Percentiles rank a stretch among this genome's conserved stretches.
phyloP scores from a whole-genome alignment of 92 coral and sea anemone species.

The Umimayanthus kanabou region DNA sequence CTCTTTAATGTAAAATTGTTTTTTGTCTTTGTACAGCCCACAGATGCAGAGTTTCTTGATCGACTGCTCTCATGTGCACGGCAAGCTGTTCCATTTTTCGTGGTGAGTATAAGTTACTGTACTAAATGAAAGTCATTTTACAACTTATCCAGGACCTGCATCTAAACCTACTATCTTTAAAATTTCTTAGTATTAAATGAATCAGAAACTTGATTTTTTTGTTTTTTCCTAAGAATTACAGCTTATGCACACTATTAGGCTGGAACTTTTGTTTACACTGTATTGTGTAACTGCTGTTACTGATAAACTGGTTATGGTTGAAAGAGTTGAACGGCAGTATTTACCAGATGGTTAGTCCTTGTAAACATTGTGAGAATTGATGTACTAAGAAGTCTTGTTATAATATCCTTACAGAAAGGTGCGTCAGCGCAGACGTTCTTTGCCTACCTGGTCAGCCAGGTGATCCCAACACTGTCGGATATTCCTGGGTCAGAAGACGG shows the following conservation, averaged over 20 bases:
- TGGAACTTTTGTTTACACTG: no score
- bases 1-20: no score
- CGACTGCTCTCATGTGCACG: slow-evolving; percentile 91
- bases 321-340: no score
- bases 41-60: slow-evolving; percentile 77
- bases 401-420: slow-evolving; percentile 70
- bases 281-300: no score
- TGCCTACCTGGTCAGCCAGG: slow-evolving; percentile 67
- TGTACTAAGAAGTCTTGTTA: background rate
- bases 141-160: background rate
- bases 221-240: no score
- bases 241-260: no score
- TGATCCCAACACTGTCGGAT: slow-evolving; percentile 73
- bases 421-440: slow-evolving; percentile 88
- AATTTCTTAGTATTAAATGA: no score
- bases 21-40: slow-evolving; percentile 53
- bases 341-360: no score
- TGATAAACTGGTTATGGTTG: no score
- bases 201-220: no score
- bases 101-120: slow-evolving; percentile 57
- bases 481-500: slow-evolving; percentile 63
- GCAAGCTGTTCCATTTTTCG: slow-evolving; percentile 89
- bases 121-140: no score
- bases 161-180: background rate
- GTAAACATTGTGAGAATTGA: no score